Percentiles rank a stretch among this genome's conserved stretches.
phyloP scores from a whole-genome alignment of 2,797 vertebrate species.

The Chaetophractus vellerosus region DNA sequence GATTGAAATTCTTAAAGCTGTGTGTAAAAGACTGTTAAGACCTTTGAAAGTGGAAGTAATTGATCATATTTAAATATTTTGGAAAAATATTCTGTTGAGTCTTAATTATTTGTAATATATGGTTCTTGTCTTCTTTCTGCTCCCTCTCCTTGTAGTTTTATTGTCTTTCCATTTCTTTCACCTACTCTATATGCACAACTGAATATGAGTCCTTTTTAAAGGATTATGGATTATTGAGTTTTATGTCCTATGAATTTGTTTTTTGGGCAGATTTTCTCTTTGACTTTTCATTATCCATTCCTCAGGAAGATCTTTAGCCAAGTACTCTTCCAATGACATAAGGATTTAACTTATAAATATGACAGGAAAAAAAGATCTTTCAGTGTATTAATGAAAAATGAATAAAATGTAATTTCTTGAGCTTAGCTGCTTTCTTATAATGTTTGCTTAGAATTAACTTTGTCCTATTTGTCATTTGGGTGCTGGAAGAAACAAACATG shows the following conservation, averaged over 20 bases:
- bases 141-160: not conserved
- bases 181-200: not conserved
- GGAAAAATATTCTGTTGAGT: not conserved
- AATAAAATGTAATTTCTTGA: conserved; percentile 80
- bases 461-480: conserved; percentile 79
- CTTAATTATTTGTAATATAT: conserved; percentile 36
- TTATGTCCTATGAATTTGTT: conserved; percentile 38
- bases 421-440: conserved; percentile 80
- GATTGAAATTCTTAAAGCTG: conserved; percentile 36
- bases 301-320: conserved; percentile 62
- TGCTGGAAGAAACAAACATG: conserved; percentile 83
- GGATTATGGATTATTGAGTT: not conserved
- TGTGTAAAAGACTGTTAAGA: not conserved
- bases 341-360: conserved; percentile 77
- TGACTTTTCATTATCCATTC: conserved; percentile 17
- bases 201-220: conserved; percentile 52
- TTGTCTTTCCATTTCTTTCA: conserved; percentile 3
- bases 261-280: not conserved
- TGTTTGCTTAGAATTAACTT: conserved; percentile 79
- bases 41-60: not conserved
- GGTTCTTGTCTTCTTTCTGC: not conserved
- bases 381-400: conserved; percentile 79
- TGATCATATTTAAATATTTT: conserved; percentile 51
- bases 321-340: conserved; percentile 71
- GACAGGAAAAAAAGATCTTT: conserved; percentile 79